Evolutionary conservation across 2,888 invertebrate genomes (phyloP).

Genomic region (Miltochrista miniata): DNA sequence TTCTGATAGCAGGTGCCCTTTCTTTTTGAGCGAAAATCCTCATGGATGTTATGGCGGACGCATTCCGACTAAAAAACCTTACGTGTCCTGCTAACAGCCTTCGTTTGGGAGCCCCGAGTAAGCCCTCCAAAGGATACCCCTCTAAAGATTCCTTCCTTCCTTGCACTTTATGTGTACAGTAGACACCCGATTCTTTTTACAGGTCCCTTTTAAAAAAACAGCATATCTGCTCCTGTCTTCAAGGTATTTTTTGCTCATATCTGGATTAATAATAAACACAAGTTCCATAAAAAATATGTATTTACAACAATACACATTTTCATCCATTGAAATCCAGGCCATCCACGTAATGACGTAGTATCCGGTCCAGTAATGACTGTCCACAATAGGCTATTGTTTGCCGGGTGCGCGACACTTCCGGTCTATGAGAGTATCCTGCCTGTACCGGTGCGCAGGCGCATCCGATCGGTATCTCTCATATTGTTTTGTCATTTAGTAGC

Average conservation of each 20-base stretch:
- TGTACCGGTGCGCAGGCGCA: conserved; percentile 51
- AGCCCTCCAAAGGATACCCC: too few relatives aligned
- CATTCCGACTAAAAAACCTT: too few relatives aligned
- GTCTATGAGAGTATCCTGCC: conserved; percentile 55
- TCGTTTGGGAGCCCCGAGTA: too few relatives aligned
- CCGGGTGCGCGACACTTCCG: conserved; percentile 56
- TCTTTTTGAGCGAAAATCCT: too few relatives aligned
- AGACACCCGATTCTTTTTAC: too few relatives aligned
- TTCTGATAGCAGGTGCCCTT: too few relatives aligned
- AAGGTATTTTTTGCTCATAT: not conserved
- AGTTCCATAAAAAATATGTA: conserved; percentile 12
- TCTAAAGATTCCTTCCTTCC: too few relatives aligned
- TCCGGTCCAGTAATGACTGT: conserved; percentile 60
- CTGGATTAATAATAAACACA: not conserved
- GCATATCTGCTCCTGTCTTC: too few relatives aligned
- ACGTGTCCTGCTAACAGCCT: too few relatives aligned
- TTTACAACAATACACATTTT: conserved; percentile 19
- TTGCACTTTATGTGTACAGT: too few relatives aligned
- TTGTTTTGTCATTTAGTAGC: conserved; percentile 30
- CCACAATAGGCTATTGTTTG: conserved; percentile 77
- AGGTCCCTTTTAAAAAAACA: too few relatives aligned
- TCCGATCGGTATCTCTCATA: conserved; percentile 35
- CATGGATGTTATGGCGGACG: too few relatives aligned
- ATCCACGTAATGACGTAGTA: conserved; percentile 50
- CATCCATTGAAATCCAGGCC: conserved; percentile 38